Conservation (phyloP, 2,888 invertebrate species). For the Napeogenes inachia region DNA sequence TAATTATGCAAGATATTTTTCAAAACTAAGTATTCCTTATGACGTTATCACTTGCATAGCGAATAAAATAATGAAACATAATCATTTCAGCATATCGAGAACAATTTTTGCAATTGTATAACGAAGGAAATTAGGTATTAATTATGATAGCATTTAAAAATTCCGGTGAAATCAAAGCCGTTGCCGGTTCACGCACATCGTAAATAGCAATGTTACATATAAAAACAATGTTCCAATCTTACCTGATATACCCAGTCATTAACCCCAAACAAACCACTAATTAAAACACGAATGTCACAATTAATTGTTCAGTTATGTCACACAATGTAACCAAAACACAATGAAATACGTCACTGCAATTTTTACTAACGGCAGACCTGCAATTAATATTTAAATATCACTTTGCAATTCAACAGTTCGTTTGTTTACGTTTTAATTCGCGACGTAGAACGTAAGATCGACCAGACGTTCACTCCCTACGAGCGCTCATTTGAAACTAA, state of each 20-base stretch:
- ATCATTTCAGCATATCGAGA: conserved; percentile 20
- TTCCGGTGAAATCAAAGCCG: conserved; percentile 41
- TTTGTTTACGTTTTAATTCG: conserved; percentile 42
- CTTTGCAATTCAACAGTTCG: conserved; percentile 27
- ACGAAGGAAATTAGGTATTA: conserved; percentile 29
- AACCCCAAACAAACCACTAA: conserved; percentile 34
- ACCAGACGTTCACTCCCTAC: conserved; percentile 37
- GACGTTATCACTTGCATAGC: background rate
- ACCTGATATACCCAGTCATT: conserved; percentile 48
- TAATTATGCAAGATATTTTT: conserved; percentile 10
- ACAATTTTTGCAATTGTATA: conserved; percentile 17
- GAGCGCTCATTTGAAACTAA: conserved; percentile 43
- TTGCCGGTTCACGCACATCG: conserved; percentile 32
- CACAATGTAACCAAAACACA: conserved; percentile 18
- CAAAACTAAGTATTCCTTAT: conserved; percentile 9
- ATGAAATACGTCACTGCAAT: conserved; percentile 19
- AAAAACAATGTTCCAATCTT: conserved; percentile 25
- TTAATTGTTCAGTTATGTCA: conserved; percentile 16
- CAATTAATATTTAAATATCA: conserved; percentile 26
- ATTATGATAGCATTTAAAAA: conserved; percentile 30
- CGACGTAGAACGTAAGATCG: conserved; percentile 32
- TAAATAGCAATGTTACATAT: conserved; percentile 20
- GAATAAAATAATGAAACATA: conserved; percentile 13
- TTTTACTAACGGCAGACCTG: conserved; percentile 17
- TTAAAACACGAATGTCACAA: conserved; percentile 37